Evolutionary conservation across 2,888 invertebrate species (phyloP).

Genomic region (Dione juno): DNA sequence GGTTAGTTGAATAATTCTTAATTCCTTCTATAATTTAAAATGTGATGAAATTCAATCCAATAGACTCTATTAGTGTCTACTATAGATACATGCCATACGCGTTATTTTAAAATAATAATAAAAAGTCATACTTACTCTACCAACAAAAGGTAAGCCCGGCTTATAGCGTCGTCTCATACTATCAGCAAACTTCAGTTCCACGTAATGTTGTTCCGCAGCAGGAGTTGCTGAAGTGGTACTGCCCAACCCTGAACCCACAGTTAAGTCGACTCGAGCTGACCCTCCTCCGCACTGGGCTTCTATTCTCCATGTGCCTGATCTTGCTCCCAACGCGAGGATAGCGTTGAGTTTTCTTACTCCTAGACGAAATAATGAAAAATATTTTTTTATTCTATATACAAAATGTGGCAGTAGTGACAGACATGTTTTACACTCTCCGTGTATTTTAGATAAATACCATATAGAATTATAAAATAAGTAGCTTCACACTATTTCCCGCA

Average conservation of each 20-base stretch:
- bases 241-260: conserved; percentile 73
- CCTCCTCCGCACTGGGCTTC: conserved; percentile 81
- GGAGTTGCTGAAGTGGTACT: conserved; percentile 81
- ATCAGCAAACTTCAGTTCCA: conserved; percentile 85
- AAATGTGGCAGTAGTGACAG: too few species aligned
- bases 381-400: too few species aligned
- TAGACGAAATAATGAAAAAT: conserved; percentile 48
- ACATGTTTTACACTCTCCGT: too few species aligned
- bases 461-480: too few species aligned
- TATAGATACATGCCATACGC: too few species aligned
- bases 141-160: conserved; percentile 86
- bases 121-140: conserved; percentile 78
- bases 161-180: conserved; percentile 86
- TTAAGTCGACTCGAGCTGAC: conserved; percentile 82
- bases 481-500: too few species aligned
- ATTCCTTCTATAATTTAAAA: too few species aligned
- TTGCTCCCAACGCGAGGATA: conserved; percentile 81
- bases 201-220: conserved; percentile 87
- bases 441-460: too few species aligned
- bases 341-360: conserved; percentile 84
- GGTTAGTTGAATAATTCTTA: too few species aligned
- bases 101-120: neutral
- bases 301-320: conserved; percentile 84
- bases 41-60: too few species aligned
- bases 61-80: too few species aligned